phyloP scores from a whole-genome alignment of 2,113 vertebrate genomes.

The Todiramphus chloris region DNA sequence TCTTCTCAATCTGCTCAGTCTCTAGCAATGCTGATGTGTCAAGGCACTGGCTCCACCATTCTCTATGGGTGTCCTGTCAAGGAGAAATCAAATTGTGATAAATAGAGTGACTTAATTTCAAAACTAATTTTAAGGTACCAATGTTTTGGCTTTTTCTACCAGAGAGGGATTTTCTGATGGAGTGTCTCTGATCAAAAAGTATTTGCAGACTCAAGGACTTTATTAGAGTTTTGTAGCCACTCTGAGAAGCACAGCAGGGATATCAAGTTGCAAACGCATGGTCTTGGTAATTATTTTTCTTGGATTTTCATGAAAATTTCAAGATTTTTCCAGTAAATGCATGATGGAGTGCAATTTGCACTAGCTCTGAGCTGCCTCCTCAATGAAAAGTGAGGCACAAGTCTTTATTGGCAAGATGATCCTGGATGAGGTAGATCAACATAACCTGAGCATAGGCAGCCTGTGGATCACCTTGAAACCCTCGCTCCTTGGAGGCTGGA shows the following conservation, averaged over 20 bases:
- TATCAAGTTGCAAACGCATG: neutral
- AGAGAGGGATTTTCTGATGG: neutral
- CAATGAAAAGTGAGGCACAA: neutral
- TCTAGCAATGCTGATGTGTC: neutral
- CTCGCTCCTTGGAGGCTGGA: neutral
- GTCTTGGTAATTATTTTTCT: neutral
- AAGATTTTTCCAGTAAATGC: neutral
- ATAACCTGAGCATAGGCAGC: neutral
- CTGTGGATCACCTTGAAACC: neutral
- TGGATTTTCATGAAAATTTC: neutral
- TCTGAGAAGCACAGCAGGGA: neutral
- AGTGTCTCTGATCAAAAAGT: neutral
- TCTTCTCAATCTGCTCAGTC: neutral
- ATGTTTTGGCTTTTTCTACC: neutral
- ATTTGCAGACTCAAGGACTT: neutral
- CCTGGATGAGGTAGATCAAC: neutral
- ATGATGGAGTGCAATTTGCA: neutral
- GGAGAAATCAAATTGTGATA: neutral
- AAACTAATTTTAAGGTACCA: neutral
- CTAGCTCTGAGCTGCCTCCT: neutral
- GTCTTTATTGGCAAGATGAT: neutral
- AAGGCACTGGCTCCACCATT: neutral
- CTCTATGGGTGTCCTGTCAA: neutral
- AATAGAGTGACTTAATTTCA: neutral
- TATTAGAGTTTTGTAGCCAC: neutral